Base-by-base conservation (phyloP, 2,797 vertebrate species). In the Graptemys geographica region DNA sequence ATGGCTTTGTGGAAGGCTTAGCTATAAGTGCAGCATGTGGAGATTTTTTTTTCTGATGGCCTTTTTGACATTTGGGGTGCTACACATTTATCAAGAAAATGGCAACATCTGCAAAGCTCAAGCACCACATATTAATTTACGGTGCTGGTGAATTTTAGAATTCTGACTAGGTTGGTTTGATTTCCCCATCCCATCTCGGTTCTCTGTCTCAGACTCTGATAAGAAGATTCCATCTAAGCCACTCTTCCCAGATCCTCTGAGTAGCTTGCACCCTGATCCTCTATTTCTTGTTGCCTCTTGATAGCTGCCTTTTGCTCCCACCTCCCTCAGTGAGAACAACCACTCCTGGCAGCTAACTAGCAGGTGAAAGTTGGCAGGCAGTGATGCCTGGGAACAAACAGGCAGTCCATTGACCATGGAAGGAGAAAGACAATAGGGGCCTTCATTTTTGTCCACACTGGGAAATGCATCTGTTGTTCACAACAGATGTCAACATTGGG, bases 1-100 rank as follows among this genome's bases (percentile, higher is more conserved):
- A 81, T 74, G 88, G 1, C 31, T 93, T 92, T 87, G 62, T 76
- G 21, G 79, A 86, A 93, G 21, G 47, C 69, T 91, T 57, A 91
- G 44, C 8, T 51, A 25, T 37, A 79, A 85, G 5, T 51, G 8
- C 13, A 81, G 21, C 53, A 7, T 9, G 37, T 47, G 88, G 15
- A 1, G 0, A 5, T 53, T 2, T 4, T 11, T 8, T 44, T 55
- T 86, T 52, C 25, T 79, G 11, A 81, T 33, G 4, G 0, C 0
- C 81, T 88, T 93, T 33, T 86, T 79, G 76, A 88, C 33, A 86
- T 88, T 86, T 86, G 84, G 6, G 81, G 11, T 76, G 74, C 62
- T 78, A 53, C 5, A 84, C 25, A 11, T 78, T 81, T 37, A 76
- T 85, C n/a, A 84, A 57, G 44, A 53, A 85, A 94, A 82, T 5